These are phyloP conservation scores for Acrossocheilus fasciatus DNA, from an alignment of 2,797 vertebrate species.

Conservation along the genomic window DNA sequence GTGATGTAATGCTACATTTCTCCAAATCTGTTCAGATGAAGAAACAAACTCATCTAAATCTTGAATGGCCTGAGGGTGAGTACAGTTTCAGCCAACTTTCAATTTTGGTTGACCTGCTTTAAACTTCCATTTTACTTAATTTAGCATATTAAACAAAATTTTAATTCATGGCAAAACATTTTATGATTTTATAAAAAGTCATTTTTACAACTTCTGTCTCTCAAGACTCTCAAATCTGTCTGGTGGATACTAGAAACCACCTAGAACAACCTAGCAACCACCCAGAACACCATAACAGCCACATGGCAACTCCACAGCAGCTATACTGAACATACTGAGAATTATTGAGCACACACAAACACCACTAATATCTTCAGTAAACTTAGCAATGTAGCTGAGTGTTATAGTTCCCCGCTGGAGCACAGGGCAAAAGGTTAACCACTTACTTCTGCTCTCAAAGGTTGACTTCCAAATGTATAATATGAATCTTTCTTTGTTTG, in stretches of 20 bases:
- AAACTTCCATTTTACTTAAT: neutral
- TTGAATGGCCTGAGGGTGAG: neutral
- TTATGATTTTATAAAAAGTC: neutral
- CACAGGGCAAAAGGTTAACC: neutral
- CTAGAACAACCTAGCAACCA: neutral
- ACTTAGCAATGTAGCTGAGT: neutral
- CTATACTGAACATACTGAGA: neutral
- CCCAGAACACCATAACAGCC: neutral
- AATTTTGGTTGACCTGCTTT: neutral
- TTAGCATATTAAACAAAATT: neutral
- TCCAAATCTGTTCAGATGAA: neutral
- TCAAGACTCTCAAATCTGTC: neutral
- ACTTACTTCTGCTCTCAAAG: conserved; percentile 13
- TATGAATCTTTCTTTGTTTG: conserved; percentile 14
- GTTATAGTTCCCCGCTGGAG: conserved; percentile 4
- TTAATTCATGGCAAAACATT: neutral
- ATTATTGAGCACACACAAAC: neutral
- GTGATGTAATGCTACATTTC: neutral
- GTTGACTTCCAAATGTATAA: conserved; percentile 5
- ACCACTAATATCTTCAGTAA: neutral
- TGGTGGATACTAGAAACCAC: neutral
- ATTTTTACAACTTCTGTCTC: neutral
- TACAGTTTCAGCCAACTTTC: neutral
- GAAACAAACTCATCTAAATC: neutral
- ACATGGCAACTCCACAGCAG: neutral